Evolutionary conservation across 35 echinoderm and acorn worm species (phyloP), one percentile per base, ranked within the genome.

Genomic region (Hemicentrotus pulcherrimus): DNA sequence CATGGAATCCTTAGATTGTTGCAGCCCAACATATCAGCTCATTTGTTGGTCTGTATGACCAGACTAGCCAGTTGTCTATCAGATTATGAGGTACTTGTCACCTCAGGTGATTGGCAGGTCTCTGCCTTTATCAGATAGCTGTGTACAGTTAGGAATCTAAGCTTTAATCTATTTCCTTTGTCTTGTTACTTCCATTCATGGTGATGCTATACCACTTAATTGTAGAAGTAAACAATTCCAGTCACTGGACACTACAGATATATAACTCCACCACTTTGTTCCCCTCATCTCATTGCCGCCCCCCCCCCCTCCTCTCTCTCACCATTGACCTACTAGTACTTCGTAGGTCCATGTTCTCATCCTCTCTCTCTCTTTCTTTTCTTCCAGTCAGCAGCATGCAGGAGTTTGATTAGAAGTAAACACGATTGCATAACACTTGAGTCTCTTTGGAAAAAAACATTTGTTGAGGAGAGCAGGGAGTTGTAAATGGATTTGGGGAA

Each of bases 61-160:
- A 90, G 88, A 90, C 88, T 90, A 90, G 12, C 31, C 4, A 93
- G 4, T 28, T 93, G 91, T 58, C 91, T 93, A 31, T 93, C 91
- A 93, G 47, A 93, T 93, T 93, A 93, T 58, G 16, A 31, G 22
- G 48, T 47, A 48, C 46, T 93, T 93, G 91, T 93, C 47, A 93
- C 46, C 91, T 93, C 2, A 15, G 0, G 31, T 93, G 91, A 58
- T 58, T 47, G 91, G 41, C 91, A 93, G n/a, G 91, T 30, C 48
- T 58, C 31, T 32, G 31, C 32, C 33, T 30, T n/a, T 47, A 90
- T 45, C 46, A 48, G 46, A 58, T 93, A 93, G 91, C 91, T 93
- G 91, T 58, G 47, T 93, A 32, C 91, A 93, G 91, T 93, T 93
- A 93, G 91, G 46, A 93, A 93, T 55, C 32, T 47, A 31, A 31